phyloP scores from a whole-genome alignment of 1,140 invertebrate species.

The Brachionus paranguensis region DNA sequence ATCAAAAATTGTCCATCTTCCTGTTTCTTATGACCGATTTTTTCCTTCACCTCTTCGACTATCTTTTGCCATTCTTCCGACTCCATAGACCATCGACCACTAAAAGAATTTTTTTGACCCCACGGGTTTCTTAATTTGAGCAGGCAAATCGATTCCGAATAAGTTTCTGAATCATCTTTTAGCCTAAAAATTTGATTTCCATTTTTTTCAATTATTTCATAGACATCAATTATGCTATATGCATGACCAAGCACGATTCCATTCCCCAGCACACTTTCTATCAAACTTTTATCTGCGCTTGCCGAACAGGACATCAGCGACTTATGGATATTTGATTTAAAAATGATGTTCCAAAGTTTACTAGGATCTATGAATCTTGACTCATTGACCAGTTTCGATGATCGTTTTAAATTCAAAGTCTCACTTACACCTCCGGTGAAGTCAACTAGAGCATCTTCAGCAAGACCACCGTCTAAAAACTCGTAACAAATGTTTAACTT shows the following conservation, averaged over 20 bases:
- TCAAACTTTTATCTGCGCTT: background rate
- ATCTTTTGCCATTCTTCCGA: background rate
- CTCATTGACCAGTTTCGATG: background rate
- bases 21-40: background rate
- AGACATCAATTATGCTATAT: background rate
- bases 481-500: conserved; percentile 53
- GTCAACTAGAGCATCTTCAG: conserved; percentile 59
- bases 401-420: background rate
- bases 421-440: conserved; percentile 57
- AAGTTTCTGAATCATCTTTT: background rate
- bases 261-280: background rate
- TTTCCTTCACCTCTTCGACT: background rate
- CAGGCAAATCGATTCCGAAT: background rate
- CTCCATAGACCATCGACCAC: background rate
- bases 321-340: background rate
- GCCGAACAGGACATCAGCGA: background rate
- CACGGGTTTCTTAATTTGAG: conserved; percentile 5
- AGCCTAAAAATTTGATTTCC: background rate
- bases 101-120: background rate
- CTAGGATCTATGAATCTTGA: background rate
- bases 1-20: conserved; percentile 4
- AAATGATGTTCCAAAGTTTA: background rate
- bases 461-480: conserved; percentile 55
- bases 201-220: background rate
- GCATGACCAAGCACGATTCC: background rate